Evolutionary conservation across 2,888 invertebrate species (phyloP).

Genomic region (Melipona beecheii): DNA sequence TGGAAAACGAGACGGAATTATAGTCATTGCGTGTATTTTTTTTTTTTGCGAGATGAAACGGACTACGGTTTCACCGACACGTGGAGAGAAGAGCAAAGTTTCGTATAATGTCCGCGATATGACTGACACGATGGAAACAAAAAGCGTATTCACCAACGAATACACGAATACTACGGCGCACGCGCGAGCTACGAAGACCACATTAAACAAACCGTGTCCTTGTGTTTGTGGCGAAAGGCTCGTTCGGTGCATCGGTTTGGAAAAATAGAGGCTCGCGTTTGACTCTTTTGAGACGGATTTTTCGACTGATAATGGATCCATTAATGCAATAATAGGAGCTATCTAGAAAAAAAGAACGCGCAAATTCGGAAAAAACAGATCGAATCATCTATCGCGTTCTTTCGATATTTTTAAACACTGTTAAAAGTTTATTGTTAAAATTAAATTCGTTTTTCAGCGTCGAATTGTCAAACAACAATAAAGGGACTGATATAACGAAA

Average conservation of each 20-base stretch:
- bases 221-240: slow-evolving; percentile 37
- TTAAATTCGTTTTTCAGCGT: too few relatives aligned
- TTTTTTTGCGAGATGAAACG: too few relatives aligned
- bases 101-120: slow-evolving; percentile 23
- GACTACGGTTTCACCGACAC: background rate
- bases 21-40: too few relatives aligned
- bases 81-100: slow-evolving; percentile 12
- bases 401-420: too few relatives aligned
- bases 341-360: background rate
- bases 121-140: slow-evolving; percentile 39
- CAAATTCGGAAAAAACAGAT: background rate
- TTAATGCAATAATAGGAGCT: too few relatives aligned
- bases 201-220: slow-evolving; percentile 52
- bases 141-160: slow-evolving; percentile 30
- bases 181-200: slow-evolving; percentile 3
- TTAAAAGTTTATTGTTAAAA: too few relatives aligned
- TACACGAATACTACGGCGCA: background rate
- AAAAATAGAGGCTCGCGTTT: slow-evolving; percentile 19
- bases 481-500: too few relatives aligned
- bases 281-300: slow-evolving; percentile 45
- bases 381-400: background rate
- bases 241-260: background rate
- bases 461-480: too few relatives aligned
- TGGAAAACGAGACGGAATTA: too few relatives aligned
- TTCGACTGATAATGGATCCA: background rate